Evolutionary conservation across 2,797 vertebrate species (phyloP), one percentile per base, ranked within the genome.

Genomic region (Coranthus polyacanthus): DNA sequence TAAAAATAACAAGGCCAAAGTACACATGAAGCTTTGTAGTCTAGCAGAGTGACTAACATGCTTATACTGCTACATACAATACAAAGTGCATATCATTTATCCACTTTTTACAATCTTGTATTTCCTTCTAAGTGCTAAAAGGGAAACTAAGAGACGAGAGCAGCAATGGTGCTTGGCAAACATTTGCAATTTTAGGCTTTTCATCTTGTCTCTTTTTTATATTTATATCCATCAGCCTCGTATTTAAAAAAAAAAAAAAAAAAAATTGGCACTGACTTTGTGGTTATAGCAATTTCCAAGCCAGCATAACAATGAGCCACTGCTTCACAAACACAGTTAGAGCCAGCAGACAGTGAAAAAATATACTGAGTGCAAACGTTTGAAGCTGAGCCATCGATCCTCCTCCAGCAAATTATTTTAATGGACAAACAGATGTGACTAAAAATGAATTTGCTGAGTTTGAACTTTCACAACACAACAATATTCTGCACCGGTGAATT

Each of bases 321-420:
- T 78, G 57, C 69, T 83, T 83, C 68, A 84, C 66, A 85, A 70
- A 84, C 68, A 82, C 29, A 72, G 49, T 64, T 41, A 8, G 26
- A 54, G 51, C 66, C 77, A 70, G 70, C 47, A 62, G 76, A 69
- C 64, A 76, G 44, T 71, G 79, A 81, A 79, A 78, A 78, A 76
- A 68, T 69, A 75, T 42, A 64, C 37, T 59, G 64, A 68, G 26
- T 11, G 70, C 68, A 88, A 65, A 63, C 78, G 62, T 74, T 63
- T 79, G 68, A 87, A 72, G 52, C 44, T 12, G 54, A 70, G 68
- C 77, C 72, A 79, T 0, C 4, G 8, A 46, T 72, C 53, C 72
- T 65, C 61, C 52, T 85, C 52, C 75, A 68, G 36, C 15, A 78
- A 66, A 82, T 68, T 18, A 38, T 68, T 55, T 56, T 67, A 63